Percentiles rank a stretch among this genome's conserved stretches.
Evolutionary conservation across 2,797 vertebrate genomes (phyloP).

Genomic region (Parauchenoglanis punctatus): DNA sequence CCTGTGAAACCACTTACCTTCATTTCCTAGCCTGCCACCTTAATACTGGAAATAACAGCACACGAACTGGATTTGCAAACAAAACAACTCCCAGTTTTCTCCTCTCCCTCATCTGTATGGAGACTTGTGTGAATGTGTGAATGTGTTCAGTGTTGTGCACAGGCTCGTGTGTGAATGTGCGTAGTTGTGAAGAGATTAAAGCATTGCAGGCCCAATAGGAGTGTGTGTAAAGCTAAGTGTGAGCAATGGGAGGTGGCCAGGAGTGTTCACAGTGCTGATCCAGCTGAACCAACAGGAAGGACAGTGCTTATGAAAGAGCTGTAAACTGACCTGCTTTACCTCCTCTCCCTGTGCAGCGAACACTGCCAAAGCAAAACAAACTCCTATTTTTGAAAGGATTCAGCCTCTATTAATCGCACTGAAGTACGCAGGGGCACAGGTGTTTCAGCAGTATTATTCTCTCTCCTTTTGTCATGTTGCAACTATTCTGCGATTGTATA

Average conservation of each 20-base stretch:
- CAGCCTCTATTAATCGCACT: conserved; percentile 28
- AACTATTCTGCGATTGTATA: neutral
- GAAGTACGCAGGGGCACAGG: conserved; percentile 17
- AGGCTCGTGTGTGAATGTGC: conserved; percentile 24
- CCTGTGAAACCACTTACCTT: conserved; percentile 61
- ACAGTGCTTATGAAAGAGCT: conserved; percentile 52
- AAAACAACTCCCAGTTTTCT: conserved; percentile 43
- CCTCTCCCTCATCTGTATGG: conserved; percentile 29
- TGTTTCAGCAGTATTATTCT: conserved; percentile 39
- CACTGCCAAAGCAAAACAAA: conserved; percentile 45
- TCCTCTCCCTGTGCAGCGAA: conserved; percentile 11
- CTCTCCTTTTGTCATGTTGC: conserved; percentile 19
- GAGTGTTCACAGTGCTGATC: conserved; percentile 45
- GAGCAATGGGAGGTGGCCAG: conserved; percentile 45
- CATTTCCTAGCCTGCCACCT: conserved; percentile 49
- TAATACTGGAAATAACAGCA: conserved; percentile 55
- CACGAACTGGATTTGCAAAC: conserved; percentile 48
- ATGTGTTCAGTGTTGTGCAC: conserved; percentile 36
- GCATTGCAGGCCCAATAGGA: conserved; percentile 31
- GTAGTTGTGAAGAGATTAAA: conserved; percentile 28
- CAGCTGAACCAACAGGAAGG: conserved; percentile 57
- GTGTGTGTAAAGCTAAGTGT: conserved; percentile 36
- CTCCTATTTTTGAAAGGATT: conserved; percentile 33
- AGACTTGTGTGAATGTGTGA: conserved; percentile 41
- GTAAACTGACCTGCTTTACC: conserved; percentile 54